Base-by-base conservation (phyloP, 2,888 invertebrate species). In the Cheilosia soror region DNA sequence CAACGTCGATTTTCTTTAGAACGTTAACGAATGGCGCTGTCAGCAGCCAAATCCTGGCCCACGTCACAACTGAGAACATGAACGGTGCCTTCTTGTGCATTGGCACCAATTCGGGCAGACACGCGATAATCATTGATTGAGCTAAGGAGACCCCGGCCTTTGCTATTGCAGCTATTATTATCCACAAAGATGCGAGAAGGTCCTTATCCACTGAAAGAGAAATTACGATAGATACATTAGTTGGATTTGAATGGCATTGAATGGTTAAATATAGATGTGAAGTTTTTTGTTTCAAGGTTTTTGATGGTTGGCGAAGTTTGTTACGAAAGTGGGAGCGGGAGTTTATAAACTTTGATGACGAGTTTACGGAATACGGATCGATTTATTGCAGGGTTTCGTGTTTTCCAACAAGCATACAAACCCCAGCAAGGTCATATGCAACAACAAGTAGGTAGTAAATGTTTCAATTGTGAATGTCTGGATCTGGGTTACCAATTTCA, bases 21-120 rank as follows among this genome's bases (percentile, higher is more conserved):
- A 91, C 91, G 80, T 92, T 92, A 57, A 92, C 90, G 80, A 92
- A 92, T 4, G 92, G 92, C 0, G 92, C 92, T n/a, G 91, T 90
- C 6, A 92, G 88, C 25, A 92, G 88, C 90, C 91, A 92, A 9
- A 92, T 87, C 6, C 92, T 88, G 2, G 92, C 91, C 90, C 90
- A 92, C 5, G 92, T 92, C 53, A 92, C 90, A 31, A 92, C 92
- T 0, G 92, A 92, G 84, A 92, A 92, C 58, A 90, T 90, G 62
- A 90, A 92, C 4, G 92, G 89, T 73, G 89, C 89, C 75, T 90
- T 91, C 72, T 92, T 92, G 49, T 90, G 89, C 3, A 89, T 84
- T 78, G 93, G 91, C 88, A 93, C 89, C 33, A 93, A 87, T 77
- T 93, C 93, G 11, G 90, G 88, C 87, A 92, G 91, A 87, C 92